A percentile compares a stretch with the other conserved stretches of the same genome.
Conservation (phyloP, 2,888 invertebrate species). For the Hofmannophila pseudospretella region DNA sequence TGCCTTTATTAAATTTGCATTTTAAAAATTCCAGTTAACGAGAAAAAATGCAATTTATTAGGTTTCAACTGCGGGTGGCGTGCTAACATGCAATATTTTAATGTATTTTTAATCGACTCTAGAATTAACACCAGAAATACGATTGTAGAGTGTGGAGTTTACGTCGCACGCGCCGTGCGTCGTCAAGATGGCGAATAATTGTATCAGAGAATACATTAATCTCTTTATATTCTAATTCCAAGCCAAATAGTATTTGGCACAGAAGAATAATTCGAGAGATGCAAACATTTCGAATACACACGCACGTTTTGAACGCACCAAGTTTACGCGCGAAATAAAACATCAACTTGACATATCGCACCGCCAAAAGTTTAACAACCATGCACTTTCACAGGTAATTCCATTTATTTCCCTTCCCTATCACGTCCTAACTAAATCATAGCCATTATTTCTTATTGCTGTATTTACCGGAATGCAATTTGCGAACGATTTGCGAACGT, state of each 20-base stretch:
- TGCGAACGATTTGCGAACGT: slow-evolving; percentile 35
- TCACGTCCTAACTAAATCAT: slow-evolving; percentile 42
- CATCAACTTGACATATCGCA: slow-evolving; percentile 51
- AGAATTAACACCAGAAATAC: background rate
- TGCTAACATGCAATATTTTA: slow-evolving; percentile 6
- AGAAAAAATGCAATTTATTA: slow-evolving; percentile 5
- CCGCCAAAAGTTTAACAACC: slow-evolving; percentile 52
- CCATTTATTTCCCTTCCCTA: slow-evolving; percentile 32
- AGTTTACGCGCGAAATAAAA: slow-evolving; percentile 37
- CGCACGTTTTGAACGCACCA: slow-evolving; percentile 20
- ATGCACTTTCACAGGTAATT: slow-evolving; percentile 38
- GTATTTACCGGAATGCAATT: slow-evolving; percentile 33
- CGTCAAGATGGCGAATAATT: slow-evolving; percentile 45
- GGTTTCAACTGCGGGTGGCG: slow-evolving; percentile 1
- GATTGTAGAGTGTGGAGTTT: background rate
- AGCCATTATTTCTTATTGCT: slow-evolving; percentile 41
- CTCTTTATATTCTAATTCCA: slow-evolving; percentile 34
- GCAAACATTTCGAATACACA: slow-evolving; percentile 6
- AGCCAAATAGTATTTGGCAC: slow-evolving; percentile 23
- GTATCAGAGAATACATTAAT: slow-evolving; percentile 44
- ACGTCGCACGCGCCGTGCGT: slow-evolving; percentile 17
- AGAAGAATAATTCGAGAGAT: slow-evolving; percentile 5
- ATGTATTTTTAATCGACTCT: background rate
- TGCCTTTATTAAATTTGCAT: background rate
- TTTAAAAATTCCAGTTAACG: background rate